A percentile compares a stretch with the other conserved stretches of the same genome.
phyloP scores from a whole-genome alignment of 2,888 invertebrate species.

The Clanis bilineata region DNA sequence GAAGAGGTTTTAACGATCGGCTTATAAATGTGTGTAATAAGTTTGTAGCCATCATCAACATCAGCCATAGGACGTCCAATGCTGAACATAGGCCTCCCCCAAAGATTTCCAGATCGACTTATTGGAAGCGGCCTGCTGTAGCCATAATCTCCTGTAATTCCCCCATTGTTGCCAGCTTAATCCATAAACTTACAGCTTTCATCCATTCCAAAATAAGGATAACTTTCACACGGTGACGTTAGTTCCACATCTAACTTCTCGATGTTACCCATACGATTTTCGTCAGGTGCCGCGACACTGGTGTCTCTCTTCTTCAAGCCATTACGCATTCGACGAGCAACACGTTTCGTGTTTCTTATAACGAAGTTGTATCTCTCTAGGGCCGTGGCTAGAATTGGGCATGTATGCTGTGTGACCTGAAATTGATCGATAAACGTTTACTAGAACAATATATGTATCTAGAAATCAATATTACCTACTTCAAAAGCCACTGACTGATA shows the following conservation, averaged over 20 bases:
- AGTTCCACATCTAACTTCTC: constrained; percentile 80
- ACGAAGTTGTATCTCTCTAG: constrained; percentile 36
- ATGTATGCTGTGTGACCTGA: constrained; percentile 66
- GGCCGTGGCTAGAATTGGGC: constrained; percentile 62
- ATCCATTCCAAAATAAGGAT: constrained; percentile 87
- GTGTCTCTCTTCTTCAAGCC: constrained; percentile 14
- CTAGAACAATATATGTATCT: too few relatives aligned
- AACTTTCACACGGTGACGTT: constrained; percentile 82
- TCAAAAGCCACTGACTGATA: too few relatives aligned
- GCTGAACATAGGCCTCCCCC: too few relatives aligned
- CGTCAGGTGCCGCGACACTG: neutral
- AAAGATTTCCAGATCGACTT: too few relatives aligned
- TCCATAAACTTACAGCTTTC: constrained; percentile 86
- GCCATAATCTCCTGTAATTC: too few relatives aligned
- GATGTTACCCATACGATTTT: constrained; percentile 39
- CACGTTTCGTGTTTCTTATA: constrained; percentile 27
- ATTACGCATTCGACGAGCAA: constrained; percentile 27
- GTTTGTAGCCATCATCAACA: too few relatives aligned
- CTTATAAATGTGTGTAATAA: too few relatives aligned
- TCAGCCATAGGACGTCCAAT: too few relatives aligned
- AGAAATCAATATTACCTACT: too few relatives aligned
- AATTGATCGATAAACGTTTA: neutral
- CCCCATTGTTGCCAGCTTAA: too few relatives aligned
- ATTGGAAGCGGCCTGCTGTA: too few relatives aligned
- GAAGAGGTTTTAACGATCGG: too few relatives aligned